Percentiles rank a stretch among this genome's conserved stretches.
These are phyloP conservation scores for Hemicordylus capensis DNA, from an alignment of 2,113 vertebrate species.

Conservation along the genomic window DNA sequence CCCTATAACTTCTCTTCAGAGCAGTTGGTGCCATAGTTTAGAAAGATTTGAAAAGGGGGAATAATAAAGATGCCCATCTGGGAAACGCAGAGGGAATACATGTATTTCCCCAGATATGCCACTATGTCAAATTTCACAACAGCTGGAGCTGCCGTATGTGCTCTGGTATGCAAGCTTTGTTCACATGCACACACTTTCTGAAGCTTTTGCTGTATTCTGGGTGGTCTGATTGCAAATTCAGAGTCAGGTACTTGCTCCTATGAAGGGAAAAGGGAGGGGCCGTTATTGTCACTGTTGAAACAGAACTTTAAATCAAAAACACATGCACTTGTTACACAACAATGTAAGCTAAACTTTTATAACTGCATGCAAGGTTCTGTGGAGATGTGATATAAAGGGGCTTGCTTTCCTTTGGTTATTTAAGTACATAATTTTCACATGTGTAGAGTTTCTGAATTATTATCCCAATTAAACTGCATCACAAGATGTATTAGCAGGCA, in stretches of 20 bases:
- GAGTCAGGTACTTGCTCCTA: neutral
- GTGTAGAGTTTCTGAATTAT: neutral
- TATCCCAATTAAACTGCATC: neutral
- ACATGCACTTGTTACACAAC: neutral
- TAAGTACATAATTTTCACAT: neutral
- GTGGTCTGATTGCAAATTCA: neutral
- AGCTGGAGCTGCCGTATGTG: neutral
- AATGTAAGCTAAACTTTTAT: neutral
- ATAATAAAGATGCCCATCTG: neutral
- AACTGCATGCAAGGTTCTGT: neutral
- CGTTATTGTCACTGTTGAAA: neutral
- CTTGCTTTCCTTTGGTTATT: neutral
- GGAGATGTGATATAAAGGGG: neutral
- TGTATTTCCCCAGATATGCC: neutral
- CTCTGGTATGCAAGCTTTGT: neutral
- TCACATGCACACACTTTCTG: neutral
- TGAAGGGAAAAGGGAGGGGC: neutral
- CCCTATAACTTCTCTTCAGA: neutral
- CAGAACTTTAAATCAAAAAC: neutral
- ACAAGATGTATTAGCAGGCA: neutral
- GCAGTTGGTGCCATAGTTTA: neutral
- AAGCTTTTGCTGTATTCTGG: neutral
- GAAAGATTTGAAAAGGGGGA: neutral
- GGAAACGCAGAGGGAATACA: neutral
- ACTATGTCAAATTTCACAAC: neutral